A percentile compares a stretch with the other conserved stretches of the same genome.
phyloP scores from a whole-genome alignment of 35 echinoderm and acorn worm species.

The Ophioderma brevispina region DNA sequence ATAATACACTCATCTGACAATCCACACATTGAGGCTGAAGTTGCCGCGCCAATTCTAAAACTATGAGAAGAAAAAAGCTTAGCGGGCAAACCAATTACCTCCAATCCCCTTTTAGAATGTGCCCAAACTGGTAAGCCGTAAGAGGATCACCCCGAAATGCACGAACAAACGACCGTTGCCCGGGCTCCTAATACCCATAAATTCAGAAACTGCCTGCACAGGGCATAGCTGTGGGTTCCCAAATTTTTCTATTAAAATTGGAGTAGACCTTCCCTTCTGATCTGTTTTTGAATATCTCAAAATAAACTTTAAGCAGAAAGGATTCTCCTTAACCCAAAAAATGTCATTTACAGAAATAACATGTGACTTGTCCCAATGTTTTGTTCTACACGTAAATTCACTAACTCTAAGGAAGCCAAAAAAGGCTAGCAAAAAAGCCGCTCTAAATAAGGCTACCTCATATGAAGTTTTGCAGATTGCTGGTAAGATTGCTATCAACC shows the following conservation, averaged over 20 bases:
- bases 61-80: neutral
- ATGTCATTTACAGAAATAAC: neutral
- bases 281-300: neutral
- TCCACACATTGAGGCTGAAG: neutral
- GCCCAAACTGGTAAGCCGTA: neutral
- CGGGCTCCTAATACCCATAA: neutral
- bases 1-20: constrained; percentile 13
- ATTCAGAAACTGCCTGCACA: neutral
- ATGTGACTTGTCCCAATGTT: too few relatives aligned
- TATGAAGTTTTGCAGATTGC: neutral
- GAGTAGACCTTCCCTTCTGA: neutral
- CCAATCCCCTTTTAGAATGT: neutral
- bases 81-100: neutral
- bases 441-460: neutral
- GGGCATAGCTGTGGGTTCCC: neutral
- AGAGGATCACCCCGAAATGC: neutral
- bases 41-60: constrained; percentile 38
- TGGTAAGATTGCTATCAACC: neutral
- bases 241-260: neutral
- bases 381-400: neutral
- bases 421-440: neutral
- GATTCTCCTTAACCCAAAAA: neutral
- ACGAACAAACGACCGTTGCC: neutral
- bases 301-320: neutral
- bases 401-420: neutral